Conservation (phyloP, 1,140 invertebrate genomes). For the Microplitis demolitor region DNA sequence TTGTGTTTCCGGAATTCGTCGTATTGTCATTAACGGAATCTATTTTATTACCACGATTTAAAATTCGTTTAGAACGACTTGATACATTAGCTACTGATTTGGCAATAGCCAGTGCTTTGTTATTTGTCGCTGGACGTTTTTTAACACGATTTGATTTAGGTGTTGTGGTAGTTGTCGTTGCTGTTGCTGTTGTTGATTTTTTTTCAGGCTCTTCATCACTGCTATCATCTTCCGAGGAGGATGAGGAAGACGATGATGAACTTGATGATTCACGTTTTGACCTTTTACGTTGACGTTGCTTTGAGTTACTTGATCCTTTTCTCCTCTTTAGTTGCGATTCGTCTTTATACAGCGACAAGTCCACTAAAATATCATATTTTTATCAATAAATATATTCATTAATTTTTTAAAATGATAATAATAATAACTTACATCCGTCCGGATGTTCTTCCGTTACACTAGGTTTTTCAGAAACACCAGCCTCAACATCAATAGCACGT, state of each 20-base stretch:
- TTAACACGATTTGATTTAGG: slow-evolving; percentile 44
- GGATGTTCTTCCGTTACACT: slow-evolving; percentile 82
- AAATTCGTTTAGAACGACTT: slow-evolving; percentile 52
- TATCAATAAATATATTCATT: neutral
- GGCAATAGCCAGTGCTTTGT: slow-evolving; percentile 48
- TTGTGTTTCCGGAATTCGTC: slow-evolving; percentile 21
- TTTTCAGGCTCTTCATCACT: slow-evolving; percentile 23
- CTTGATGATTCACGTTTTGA: slow-evolving; percentile 37
- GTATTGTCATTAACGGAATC: slow-evolving; percentile 29
- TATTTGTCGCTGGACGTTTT: slow-evolving; percentile 41
- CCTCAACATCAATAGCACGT: slow-evolving; percentile 81
- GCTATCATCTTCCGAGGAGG: slow-evolving; percentile 36
- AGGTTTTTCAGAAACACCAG: slow-evolving; percentile 68
- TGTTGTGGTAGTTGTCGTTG: slow-evolving; percentile 37
- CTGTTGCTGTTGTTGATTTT: slow-evolving; percentile 26
- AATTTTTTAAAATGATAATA: neutral
- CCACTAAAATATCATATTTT: slow-evolving; percentile 65
- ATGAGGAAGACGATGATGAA: too few relatives aligned
- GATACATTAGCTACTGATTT: slow-evolving; percentile 53
- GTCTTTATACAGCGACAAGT: slow-evolving; percentile 78
- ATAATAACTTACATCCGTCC: slow-evolving; percentile 76
- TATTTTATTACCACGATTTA: slow-evolving; percentile 43
- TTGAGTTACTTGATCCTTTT: slow-evolving; percentile 52
- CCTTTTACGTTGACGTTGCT: slow-evolving; percentile 49
- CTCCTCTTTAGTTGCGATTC: slow-evolving; percentile 78